Evolutionary conservation across 2,113 vertebrate genomes (phyloP), one percentile per base, ranked within the genome.

Genomic region (Uropsilus gracilis): DNA sequence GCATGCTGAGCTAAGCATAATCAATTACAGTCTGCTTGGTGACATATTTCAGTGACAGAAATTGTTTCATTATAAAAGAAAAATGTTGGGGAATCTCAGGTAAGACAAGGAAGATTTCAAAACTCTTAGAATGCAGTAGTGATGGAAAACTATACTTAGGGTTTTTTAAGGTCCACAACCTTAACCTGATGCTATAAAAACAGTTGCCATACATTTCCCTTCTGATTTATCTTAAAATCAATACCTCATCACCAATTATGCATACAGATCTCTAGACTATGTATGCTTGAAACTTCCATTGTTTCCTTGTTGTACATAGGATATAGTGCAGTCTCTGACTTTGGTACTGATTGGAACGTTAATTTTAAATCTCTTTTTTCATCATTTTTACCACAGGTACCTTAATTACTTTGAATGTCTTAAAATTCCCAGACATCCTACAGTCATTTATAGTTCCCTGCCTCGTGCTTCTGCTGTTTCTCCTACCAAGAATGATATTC

Each of bases 41-140:
- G 55, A 90, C 94, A 94, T 64, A 96, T 96, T 98, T 98, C 91
- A 96, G 96, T 93, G 90, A 82, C 90, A 95, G 46, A 96, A 96
- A 90, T 93, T 98, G 82, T 96, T 97, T 98, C 95, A 94, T 75
- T 90, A 86, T 91, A 80, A 89, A 90, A 96, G 85, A 94, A 69
- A 97, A 96, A 96, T 89, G 86, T 34, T 94, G 89, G 63, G 69
- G 6, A 7, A 86, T 9, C 11, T 89, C 59, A 93, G 71, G 59
- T 69, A 69, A 81, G 9, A 95, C 80, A 64, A 32, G 30, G 30
- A 94, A 91, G 26, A 85, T 72, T 8, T 18, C 50, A 75, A 75
- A 81, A 18, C 14, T 91, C 50, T 69, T 48, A 8, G 44, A 32
- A 76, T 57, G 13, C 50, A 93, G 42, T 61, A 88, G 2, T 89